Evolutionary conservation across 2,888 invertebrate species (phyloP), one percentile per base, ranked within the genome.

Genomic region (Scaptomyza reducta): DNA sequence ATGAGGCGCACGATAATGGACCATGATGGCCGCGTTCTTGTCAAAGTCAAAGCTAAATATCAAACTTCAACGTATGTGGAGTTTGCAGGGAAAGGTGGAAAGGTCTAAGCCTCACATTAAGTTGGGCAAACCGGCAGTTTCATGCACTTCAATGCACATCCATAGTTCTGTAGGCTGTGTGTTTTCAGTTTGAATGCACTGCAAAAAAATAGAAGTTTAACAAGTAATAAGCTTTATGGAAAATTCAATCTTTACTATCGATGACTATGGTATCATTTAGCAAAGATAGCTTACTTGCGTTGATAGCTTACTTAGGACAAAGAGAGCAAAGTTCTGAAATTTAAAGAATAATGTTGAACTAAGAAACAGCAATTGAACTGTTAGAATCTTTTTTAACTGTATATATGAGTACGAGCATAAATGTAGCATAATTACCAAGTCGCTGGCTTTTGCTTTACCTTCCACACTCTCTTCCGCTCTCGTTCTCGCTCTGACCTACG

Each of bases 21-120:
- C 69, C 64, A 67, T 78, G 78, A 79, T 79, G 88, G 81, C 74
- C 79, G 86, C 82, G 85, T 87, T 85, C 86, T 81, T 81, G 87
- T 87, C 81, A 81, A 87, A 81, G 72, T 84, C 84, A 74, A 86
- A 74, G 62, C 62, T 72, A 85, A 70, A 73, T 71, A 70, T 59
- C 77, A 79, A 70, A 63, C n/a, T 49, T 61, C 70, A 55, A 45
- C 25, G 16, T 14, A 42, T 40, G 9, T n/a, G 16, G 2, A 3
- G 35, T 11, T 3, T 6, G n/a, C 25, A 10, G 59, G 42, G 46
- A 35, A 29, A 55, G 59, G 35, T 38, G 44, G 27, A 47, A 22
- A 33, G 45, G 70, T 55, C 54, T 51, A 60, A 62, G 50, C 64
- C 44, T 59, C 45, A 9, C 38, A 14, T 38, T 1, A 9, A 16